Base-by-base conservation (phyloP, 2,797 vertebrate species). In the Hypotaenidia philippensis region DNA sequence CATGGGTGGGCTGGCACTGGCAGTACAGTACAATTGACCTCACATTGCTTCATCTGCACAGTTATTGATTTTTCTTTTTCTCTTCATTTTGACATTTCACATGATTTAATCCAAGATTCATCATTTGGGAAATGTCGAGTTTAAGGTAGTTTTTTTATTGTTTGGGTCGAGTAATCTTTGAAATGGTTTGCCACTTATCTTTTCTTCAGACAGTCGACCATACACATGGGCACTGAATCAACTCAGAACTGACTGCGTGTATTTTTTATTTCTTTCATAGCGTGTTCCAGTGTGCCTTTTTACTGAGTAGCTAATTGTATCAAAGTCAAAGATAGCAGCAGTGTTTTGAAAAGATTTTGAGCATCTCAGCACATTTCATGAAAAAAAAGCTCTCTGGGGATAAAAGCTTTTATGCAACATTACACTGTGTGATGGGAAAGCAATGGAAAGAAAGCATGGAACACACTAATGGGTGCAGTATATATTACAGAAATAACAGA, bases 61-160 rank as follows among this genome's bases (percentile, higher is more conserved):
- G 72, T 66, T 97, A 98, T 97, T 97, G 98, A 98, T 98, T 97
- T 97, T 96, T 84, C 89, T 87, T 94, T 90, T 94, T 82, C 89
- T 83, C 93, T 97, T 97, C 95, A 93, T 97, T 97, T 96, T 98
- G 97, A 97, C 97, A 97, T 98, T 98, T 98, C 93, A 91, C 91
- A 92, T 97, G 94, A 97, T 97, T 98, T 97, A 97, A 95, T 97
- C 96, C 96, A 96, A 97, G 96, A 97, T 96, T 97, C 97, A 93
- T 97, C 96, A 96, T 92, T 96, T 96, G 92, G 90, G 96, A 98
- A 98, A 98, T 98, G 96, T 97, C 97, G 97, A 14, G 83, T 97
- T 97, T 97, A 94, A 97, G 93, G 75, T 90, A 47, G n/a, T 10
- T 56, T 97, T 97, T 91, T 97, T 94, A 93, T 97, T 97, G 91